phyloP scores from a whole-genome alignment of 2,797 vertebrate genomes.

The Carapus acus region DNA sequence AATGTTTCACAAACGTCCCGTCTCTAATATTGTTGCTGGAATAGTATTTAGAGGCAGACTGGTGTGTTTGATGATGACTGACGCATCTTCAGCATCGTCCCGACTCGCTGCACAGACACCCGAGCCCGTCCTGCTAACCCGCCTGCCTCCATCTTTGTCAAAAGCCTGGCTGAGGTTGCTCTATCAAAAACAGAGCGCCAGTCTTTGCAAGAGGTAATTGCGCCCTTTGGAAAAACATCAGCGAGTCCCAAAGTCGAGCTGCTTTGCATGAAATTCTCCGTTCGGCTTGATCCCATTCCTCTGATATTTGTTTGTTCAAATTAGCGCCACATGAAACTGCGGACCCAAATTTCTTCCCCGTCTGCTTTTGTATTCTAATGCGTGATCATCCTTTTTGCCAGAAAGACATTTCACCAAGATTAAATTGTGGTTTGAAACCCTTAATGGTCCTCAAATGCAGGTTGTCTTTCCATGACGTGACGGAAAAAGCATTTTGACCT shows the following conservation, averaged over 20 bases:
- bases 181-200: conserved; percentile 20
- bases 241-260: conserved; percentile 15
- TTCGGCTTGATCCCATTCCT: background rate
- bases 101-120: too few relatives aligned
- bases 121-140: too few relatives aligned
- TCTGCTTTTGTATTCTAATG: conserved; percentile 10
- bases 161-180: conserved; percentile 1
- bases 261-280: conserved; percentile 9
- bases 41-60: conserved; percentile 31
- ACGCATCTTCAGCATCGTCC: too few relatives aligned
- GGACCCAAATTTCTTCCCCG: conserved; percentile 13
- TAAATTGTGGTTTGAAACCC: background rate
- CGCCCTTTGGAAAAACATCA: conserved; percentile 14
- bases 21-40: background rate
- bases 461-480: conserved; percentile 17
- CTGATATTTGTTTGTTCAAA: conserved; percentile 34
- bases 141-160: background rate
- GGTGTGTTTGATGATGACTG: conserved; percentile 19
- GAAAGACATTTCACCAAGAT: background rate
- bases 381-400: background rate
- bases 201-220: conserved; percentile 4
- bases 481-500: conserved; percentile 6
- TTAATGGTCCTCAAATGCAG: background rate
- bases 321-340: conserved; percentile 19
- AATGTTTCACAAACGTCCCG: too few relatives aligned